Evolutionary conservation across 1,140 invertebrate species (phyloP).

Genomic region (Aphis gossypii): DNA sequence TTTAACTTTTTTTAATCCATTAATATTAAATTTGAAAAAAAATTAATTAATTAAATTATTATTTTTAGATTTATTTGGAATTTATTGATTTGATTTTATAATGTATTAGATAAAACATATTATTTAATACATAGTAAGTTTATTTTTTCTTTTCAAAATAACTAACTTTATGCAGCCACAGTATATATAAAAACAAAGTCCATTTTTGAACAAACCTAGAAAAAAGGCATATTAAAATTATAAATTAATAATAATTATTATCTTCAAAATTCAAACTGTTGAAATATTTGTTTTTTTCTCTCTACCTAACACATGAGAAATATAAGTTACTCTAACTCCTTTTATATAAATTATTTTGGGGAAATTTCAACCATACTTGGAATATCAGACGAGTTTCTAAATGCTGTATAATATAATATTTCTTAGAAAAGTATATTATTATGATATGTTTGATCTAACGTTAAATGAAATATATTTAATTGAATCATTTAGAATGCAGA

Average conservation of each 20-base stretch:
- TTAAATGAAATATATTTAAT: background rate
- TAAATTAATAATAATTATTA: no score
- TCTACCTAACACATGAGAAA: background rate
- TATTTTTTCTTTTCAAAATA: no score
- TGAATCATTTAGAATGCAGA: background rate
- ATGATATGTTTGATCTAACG: background rate
- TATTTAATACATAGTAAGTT: no score
- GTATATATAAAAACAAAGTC: no score
- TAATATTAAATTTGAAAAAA: no score
- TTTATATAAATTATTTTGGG: background rate
- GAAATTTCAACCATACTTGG: background rate
- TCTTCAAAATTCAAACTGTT: background rate
- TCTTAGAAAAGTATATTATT: background rate
- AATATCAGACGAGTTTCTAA: background rate
- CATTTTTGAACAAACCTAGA: background rate
- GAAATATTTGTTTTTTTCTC: background rate
- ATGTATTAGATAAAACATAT: no score
- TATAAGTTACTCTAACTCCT: background rate
- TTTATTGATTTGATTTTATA: no score
- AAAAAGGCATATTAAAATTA: background rate
- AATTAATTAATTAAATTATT: no score
- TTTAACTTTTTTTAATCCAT: no score
- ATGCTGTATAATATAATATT: background rate
- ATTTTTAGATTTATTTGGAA: no score
- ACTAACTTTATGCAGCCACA: no score